phyloP scores from a whole-genome alignment of 2,888 invertebrate species.

The Silvanus unidentatus region DNA sequence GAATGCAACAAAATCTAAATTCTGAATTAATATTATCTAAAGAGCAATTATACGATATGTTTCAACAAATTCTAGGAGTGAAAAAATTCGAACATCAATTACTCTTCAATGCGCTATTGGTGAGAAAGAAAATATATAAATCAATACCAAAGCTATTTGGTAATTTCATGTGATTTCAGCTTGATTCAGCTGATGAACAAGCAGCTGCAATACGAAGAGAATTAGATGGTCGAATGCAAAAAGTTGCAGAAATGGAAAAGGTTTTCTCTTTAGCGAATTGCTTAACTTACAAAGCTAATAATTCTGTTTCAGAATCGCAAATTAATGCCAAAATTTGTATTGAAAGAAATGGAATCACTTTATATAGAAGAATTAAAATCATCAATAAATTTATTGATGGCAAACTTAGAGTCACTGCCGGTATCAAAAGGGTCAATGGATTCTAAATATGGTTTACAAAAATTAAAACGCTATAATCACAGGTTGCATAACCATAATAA shows the following conservation, averaged over 20 bases:
- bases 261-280: no score
- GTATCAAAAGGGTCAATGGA: constrained; percentile 97
- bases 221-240: constrained; percentile 94
- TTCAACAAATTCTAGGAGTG: constrained; percentile 95
- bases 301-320: constrained; percentile 72
- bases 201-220: constrained; percentile 98
- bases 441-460: constrained; percentile 95
- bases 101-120: constrained; percentile 95
- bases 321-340: constrained; percentile 97
- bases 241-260: constrained; percentile 95
- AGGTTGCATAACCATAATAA: constrained; percentile 65
- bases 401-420: constrained; percentile 96
- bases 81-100: constrained; percentile 99
- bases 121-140: constrained; percentile 38
- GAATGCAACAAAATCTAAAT: constrained; percentile 85
- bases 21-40: constrained; percentile 94
- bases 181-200: constrained; percentile 99
- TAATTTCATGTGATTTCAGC: constrained; percentile 51
- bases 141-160: background rate
- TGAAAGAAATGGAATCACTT: constrained; percentile 99
- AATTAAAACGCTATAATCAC: constrained; percentile 97
- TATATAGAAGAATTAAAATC: constrained; percentile 98
- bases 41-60: constrained; percentile 99
- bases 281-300: constrained; percentile 25
- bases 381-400: constrained; percentile 96